A percentile compares a stretch with the other conserved stretches of the same genome.
phyloP scores from a whole-genome alignment of 2,888 invertebrate genomes.

The Sabatieria punctata region DNA sequence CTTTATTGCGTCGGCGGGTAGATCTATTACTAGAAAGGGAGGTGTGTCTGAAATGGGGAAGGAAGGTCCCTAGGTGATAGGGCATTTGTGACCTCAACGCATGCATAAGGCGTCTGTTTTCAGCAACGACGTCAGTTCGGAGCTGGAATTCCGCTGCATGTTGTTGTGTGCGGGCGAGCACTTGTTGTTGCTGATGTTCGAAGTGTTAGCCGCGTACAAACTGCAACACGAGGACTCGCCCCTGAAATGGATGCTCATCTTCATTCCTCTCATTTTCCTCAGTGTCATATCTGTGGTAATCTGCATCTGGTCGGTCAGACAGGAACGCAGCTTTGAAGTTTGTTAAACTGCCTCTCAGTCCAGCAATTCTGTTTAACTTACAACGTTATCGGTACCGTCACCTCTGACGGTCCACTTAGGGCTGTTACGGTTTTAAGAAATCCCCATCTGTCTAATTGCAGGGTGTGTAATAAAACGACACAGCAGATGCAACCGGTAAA shows the following conservation, averaged over 20 bases:
- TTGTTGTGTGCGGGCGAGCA: slow-evolving; percentile 83
- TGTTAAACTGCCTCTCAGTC: too few species aligned
- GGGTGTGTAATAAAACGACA: too few species aligned
- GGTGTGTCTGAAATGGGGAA: not conserved
- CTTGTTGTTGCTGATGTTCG: slow-evolving; percentile 83
- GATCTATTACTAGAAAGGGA: not conserved
- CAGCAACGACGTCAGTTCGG: slow-evolving; percentile 83
- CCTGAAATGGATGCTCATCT: slow-evolving; percentile 43
- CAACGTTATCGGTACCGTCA: too few species aligned
- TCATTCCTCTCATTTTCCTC: slow-evolving; percentile 82
- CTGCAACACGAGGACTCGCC: slow-evolving; percentile 42
- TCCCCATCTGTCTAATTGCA: too few species aligned
- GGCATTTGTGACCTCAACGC: not conserved
- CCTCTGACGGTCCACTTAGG: too few species aligned
- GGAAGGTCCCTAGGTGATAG: not conserved
- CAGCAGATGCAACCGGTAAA: too few species aligned
- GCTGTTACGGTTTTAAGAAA: too few species aligned
- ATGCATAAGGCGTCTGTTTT: not conserved
- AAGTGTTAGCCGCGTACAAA: slow-evolving; percentile 84
- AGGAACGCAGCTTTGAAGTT: slow-evolving; percentile 89
- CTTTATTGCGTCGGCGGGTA: too few species aligned
- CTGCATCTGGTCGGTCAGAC: slow-evolving; percentile 93
- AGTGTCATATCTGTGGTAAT: slow-evolving; percentile 90
- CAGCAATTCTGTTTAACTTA: too few species aligned
- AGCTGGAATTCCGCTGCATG: slow-evolving; percentile 96